A percentile compares a stretch with the other conserved stretches of the same genome.
These are phyloP conservation scores for Limnephilus auricula DNA, from an alignment of 2,888 invertebrate genomes.

Conservation along the genomic window DNA sequence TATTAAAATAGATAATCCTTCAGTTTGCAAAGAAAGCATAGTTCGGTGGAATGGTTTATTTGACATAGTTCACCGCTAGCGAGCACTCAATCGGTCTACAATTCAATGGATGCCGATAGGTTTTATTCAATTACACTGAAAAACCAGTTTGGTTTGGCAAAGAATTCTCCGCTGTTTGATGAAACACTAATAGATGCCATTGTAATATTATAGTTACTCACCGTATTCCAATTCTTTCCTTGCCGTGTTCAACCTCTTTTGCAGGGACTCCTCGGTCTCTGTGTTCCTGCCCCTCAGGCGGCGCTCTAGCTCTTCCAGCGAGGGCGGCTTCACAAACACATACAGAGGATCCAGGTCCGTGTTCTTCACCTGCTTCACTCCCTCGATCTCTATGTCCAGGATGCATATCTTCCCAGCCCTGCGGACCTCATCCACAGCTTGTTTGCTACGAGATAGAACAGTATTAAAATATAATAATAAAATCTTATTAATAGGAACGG, in stretches of 20 bases:
- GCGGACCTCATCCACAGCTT: constrained; percentile 89
- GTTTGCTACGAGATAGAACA: constrained; percentile 80
- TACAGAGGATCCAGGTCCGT: constrained; percentile 89
- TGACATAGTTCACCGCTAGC: too few relatives aligned
- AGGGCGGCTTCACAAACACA: constrained; percentile 96
- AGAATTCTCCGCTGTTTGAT: too few relatives aligned
- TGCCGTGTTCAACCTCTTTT: constrained; percentile 87
- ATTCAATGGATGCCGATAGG: too few relatives aligned
- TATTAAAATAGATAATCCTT: background rate
- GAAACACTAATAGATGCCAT: too few relatives aligned
- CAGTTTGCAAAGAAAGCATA: too few relatives aligned
- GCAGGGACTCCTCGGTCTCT: constrained; percentile 92
- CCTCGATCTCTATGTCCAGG: constrained; percentile 96
- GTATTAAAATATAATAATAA: background rate
- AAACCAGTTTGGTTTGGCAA: too few relatives aligned
- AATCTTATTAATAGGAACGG: too few relatives aligned
- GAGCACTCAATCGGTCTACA: too few relatives aligned
- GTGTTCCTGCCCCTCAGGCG: constrained; percentile 89
- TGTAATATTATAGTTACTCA: constrained; percentile 67
- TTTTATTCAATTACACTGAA: too few relatives aligned
- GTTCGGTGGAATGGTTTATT: too few relatives aligned
- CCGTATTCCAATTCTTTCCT: constrained; percentile 91
- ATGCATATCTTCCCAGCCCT: constrained; percentile 92
- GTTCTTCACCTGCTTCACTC: constrained; percentile 92
- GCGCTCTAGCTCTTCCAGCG: constrained; percentile 85